Conservation (phyloP, 1,140 invertebrate genomes). For the Drosophila burlai region DNA sequence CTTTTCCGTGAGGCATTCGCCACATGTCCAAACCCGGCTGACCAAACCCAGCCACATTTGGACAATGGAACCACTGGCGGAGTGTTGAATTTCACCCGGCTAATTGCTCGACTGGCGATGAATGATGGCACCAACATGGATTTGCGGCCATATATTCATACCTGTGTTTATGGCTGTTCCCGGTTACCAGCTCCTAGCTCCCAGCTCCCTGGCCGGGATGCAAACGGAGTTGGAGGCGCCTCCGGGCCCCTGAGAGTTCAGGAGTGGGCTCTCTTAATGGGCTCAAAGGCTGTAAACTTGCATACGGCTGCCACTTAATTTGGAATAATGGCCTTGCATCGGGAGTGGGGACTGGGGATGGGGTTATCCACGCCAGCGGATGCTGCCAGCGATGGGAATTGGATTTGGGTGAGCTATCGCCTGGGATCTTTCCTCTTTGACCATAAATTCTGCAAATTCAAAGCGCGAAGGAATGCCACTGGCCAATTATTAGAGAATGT, state of each 20-base stretch:
- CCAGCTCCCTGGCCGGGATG: constrained; percentile 27
- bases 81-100: constrained; percentile 81
- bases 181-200: background rate
- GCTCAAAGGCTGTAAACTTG: constrained; percentile 68
- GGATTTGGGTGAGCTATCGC: constrained; percentile 41
- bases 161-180: constrained; percentile 33
- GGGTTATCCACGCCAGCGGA: constrained; percentile 35
- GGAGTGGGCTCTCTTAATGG: constrained; percentile 47
- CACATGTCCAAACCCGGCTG: constrained; percentile 58
- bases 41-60: constrained; percentile 64
- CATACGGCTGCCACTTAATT: constrained; percentile 64
- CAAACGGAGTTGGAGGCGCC: constrained; percentile 54
- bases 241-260: constrained; percentile 40
- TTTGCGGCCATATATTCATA: constrained; percentile 52
- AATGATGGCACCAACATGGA: constrained; percentile 60
- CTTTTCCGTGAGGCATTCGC: constrained; percentile 67
- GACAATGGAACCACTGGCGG: constrained; percentile 71
- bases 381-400: constrained; percentile 50
- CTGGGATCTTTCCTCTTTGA: constrained; percentile 59
- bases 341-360: background rate
- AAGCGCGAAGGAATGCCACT: constrained; percentile 83
- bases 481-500: constrained; percentile 83
- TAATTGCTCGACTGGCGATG: constrained; percentile 62
- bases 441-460: constrained; percentile 83
- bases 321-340: constrained; percentile 61